Conservation (phyloP, 2,888 invertebrate genomes). For the Cantharis flavilabris region DNA sequence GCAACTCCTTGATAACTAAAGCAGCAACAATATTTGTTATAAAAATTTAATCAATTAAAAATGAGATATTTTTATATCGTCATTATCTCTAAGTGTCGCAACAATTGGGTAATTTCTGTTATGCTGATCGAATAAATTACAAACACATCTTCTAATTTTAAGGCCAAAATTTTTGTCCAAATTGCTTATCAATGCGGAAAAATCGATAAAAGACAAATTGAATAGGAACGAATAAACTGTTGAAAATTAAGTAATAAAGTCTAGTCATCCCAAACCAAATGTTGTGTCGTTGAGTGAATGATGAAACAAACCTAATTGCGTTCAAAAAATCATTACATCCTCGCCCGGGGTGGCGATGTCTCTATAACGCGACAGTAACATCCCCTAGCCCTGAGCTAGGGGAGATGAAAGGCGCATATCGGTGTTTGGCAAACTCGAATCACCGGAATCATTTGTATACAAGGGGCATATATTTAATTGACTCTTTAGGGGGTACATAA, state of each 20-base stretch:
- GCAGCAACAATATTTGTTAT: neutral
- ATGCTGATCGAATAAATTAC: neutral
- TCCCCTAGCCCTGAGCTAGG: slow-evolving; percentile 26
- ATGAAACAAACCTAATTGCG: slow-evolving; percentile 57
- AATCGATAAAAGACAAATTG: slow-evolving; percentile 6
- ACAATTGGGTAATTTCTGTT: neutral
- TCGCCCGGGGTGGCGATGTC: slow-evolving; percentile 54
- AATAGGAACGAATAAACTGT: slow-evolving; percentile 15
- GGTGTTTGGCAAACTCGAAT: slow-evolving; percentile 54
- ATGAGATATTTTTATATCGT: neutral
- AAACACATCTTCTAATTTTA: neutral
- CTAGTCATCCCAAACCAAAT: slow-evolving; percentile 37
- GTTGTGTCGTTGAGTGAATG: slow-evolving; percentile 51
- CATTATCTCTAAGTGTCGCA: neutral
- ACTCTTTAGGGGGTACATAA: slow-evolving; percentile 41
- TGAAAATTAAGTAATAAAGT: slow-evolving; percentile 24
- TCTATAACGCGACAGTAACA: slow-evolving; percentile 42
- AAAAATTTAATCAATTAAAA: neutral
- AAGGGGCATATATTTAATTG: slow-evolving; percentile 52
- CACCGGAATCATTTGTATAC: slow-evolving; percentile 50
- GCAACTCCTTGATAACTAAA: neutral
- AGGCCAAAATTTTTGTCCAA: neutral
- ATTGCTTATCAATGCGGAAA: neutral
- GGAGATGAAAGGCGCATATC: slow-evolving; percentile 48
- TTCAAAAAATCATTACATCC: slow-evolving; percentile 57